phyloP scores from a whole-genome alignment of 1,140 invertebrate species.

The Scaptomyza hsui region DNA sequence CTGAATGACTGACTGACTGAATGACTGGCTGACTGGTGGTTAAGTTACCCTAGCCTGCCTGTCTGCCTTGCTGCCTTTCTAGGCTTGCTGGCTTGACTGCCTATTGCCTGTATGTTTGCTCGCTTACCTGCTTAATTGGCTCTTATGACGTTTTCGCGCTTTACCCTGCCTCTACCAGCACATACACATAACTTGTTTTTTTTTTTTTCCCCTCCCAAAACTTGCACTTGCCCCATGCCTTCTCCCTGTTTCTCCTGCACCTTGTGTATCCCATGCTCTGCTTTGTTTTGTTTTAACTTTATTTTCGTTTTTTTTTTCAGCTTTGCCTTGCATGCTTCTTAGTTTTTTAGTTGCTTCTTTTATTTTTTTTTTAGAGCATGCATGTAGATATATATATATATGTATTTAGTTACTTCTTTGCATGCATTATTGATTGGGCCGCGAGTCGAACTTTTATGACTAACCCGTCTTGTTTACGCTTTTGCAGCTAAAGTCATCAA shows the following conservation, averaged over 20 bases:
- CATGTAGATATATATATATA: slow-evolving; percentile 46
- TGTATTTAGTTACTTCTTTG: slow-evolving; percentile 14
- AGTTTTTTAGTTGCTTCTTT: background rate
- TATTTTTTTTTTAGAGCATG: slow-evolving; percentile 52
- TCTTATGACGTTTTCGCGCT: slow-evolving; percentile 82
- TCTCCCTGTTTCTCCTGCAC: background rate
- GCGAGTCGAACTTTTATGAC: slow-evolving; percentile 2
- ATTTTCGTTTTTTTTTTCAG: slow-evolving; percentile 5
- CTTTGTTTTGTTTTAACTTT: slow-evolving; percentile 4
- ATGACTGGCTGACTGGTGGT: background rate
- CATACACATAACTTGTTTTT: slow-evolving; percentile 49
- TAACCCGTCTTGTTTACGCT: slow-evolving; percentile 41
- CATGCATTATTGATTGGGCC: slow-evolving; percentile 75
- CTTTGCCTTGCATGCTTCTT: slow-evolving; percentile 41
- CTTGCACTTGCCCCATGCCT: slow-evolving; percentile 32
- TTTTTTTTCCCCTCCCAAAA: slow-evolving; percentile 28
- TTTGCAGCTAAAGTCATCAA: slow-evolving; percentile 58
- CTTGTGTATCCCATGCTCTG: slow-evolving; percentile 9
- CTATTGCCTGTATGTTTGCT: slow-evolving; percentile 30
- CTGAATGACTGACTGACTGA: slow-evolving; percentile 8
- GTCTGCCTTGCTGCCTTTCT: slow-evolving; percentile 1
- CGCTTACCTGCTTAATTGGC: slow-evolving; percentile 80
- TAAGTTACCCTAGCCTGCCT: slow-evolving; percentile 31
- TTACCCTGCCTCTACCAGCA: slow-evolving; percentile 37
- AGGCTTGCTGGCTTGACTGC: background rate